Conservation (phyloP, 2,113 vertebrate species). For the Carettochelys insculpta region DNA sequence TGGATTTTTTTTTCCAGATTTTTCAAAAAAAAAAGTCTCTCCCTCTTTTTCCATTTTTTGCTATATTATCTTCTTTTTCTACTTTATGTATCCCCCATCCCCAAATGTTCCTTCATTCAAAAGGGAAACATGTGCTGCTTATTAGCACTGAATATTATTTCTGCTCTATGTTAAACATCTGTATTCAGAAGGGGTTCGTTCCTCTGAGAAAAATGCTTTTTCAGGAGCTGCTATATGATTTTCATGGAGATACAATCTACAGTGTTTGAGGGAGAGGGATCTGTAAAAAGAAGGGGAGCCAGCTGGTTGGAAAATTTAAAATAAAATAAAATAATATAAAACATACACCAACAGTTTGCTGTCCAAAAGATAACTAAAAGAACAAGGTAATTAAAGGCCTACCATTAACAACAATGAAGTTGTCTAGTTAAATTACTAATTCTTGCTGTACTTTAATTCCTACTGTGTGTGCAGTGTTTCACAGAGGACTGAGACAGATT, state of each 20-base stretch:
- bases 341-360: no score
- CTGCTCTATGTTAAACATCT: not conserved
- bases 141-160: not conserved
- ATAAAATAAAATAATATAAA: not conserved
- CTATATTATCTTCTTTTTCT: not conserved
- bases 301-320: not conserved
- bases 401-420: not conserved
- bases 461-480: not conserved
- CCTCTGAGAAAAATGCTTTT: not conserved
- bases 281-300: not conserved
- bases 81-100: not conserved
- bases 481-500: not conserved
- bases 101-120: not conserved
- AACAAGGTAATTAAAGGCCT: not conserved
- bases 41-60: not conserved
- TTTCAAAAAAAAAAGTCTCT: not conserved
- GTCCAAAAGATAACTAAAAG: not conserved
- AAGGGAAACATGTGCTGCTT: not conserved
- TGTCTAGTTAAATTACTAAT: not conserved
- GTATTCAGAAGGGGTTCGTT: not conserved
- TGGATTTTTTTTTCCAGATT: not conserved
- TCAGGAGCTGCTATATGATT: not conserved
- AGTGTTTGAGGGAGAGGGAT: not conserved
- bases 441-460: not conserved
- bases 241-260: not conserved